Evolutionary conservation across 2,888 invertebrate species (phyloP).

Genomic region (Acanthococcus lagerstroemiae): DNA sequence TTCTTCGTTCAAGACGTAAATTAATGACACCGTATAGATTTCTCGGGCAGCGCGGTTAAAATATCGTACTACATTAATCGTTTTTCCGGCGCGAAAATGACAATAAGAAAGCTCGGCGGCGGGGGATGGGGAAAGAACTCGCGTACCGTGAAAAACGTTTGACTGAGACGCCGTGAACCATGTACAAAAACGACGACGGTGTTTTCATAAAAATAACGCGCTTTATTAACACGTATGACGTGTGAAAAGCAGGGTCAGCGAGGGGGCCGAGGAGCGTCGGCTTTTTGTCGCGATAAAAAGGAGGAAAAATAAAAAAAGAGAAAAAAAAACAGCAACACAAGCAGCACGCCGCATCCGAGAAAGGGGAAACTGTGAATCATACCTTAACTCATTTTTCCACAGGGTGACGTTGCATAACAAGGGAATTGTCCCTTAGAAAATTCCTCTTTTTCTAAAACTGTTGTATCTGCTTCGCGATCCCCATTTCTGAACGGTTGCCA

Average conservation of each 20-base stretch:
- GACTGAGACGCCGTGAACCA: constrained; percentile 23
- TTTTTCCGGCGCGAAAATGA: too few relatives aligned
- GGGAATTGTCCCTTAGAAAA: constrained; percentile 22
- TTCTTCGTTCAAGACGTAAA: too few relatives aligned
- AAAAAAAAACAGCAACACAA: too few relatives aligned
- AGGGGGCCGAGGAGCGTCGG: constrained; percentile 1
- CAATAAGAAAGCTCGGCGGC: too few relatives aligned
- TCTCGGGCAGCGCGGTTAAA: too few relatives aligned
- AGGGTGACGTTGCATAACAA: constrained; percentile 28
- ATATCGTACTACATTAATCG: too few relatives aligned
- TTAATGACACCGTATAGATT: too few relatives aligned
- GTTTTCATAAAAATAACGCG: constrained; percentile 26
- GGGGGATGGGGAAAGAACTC: too few relatives aligned
- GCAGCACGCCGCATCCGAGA: too few relatives aligned
- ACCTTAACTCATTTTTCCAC: constrained; percentile 27
- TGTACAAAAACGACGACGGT: constrained; percentile 18
- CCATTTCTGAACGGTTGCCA: constrained; percentile 20
- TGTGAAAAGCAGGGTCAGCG: constrained; percentile 10
- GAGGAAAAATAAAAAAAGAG: background rate
- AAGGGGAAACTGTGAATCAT: constrained; percentile 25
- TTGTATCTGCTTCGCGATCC: constrained; percentile 15
- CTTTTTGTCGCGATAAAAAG: constrained; percentile 21
- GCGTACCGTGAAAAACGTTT: too few relatives aligned
- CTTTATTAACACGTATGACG: constrained; percentile 28
- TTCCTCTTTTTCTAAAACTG: constrained; percentile 11